Evolutionary conservation across 64 coral and sea anemone species (phyloP).

Genomic region (Actinia tenebrosa): DNA sequence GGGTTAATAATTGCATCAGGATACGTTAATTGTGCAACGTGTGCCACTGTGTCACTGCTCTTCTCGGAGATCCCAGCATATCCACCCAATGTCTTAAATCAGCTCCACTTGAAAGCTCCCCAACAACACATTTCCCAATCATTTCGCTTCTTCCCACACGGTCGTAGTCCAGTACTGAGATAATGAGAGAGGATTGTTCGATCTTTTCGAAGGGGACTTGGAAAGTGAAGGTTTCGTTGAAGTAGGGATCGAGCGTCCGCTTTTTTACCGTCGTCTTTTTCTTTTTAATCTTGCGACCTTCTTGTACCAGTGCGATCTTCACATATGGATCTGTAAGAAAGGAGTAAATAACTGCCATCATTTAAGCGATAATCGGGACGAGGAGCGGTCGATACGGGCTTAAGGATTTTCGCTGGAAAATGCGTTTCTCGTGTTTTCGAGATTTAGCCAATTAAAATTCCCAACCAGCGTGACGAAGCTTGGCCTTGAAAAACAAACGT

Average conservation of each 20-base stretch:
- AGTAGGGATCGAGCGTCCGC: conserved; percentile 94
- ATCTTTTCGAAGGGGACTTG: conserved; percentile 95
- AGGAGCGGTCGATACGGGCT: too few species aligned
- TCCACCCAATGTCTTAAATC: conserved; percentile 92
- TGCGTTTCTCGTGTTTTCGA: too few species aligned
- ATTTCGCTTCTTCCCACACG: conserved; percentile 89
- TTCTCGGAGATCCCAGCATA: conserved; percentile 83
- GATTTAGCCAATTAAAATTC: too few species aligned
- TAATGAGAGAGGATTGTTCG: conserved; percentile 84
- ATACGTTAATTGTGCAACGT: conserved; percentile 62
- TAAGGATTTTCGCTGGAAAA: too few species aligned
- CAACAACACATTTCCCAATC: conserved; percentile 95
- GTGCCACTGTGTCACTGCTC: conserved; percentile 93
- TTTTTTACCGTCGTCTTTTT: conserved; percentile 99
- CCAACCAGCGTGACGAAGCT: too few species aligned
- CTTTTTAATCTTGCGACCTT: conserved; percentile 91
- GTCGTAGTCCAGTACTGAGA: conserved; percentile 94
- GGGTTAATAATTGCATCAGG: not conserved
- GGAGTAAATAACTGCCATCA: too few species aligned
- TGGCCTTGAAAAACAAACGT: too few species aligned
- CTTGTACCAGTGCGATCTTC: conserved; percentile 88
- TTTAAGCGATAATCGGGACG: too few species aligned
- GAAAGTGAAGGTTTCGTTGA: conserved; percentile 91
- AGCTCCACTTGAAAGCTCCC: conserved; percentile 76
- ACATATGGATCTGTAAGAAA: conserved; percentile 86